Evolutionary conservation across 2,113 vertebrate species (phyloP).

Genomic region (Cinclus cinclus): DNA sequence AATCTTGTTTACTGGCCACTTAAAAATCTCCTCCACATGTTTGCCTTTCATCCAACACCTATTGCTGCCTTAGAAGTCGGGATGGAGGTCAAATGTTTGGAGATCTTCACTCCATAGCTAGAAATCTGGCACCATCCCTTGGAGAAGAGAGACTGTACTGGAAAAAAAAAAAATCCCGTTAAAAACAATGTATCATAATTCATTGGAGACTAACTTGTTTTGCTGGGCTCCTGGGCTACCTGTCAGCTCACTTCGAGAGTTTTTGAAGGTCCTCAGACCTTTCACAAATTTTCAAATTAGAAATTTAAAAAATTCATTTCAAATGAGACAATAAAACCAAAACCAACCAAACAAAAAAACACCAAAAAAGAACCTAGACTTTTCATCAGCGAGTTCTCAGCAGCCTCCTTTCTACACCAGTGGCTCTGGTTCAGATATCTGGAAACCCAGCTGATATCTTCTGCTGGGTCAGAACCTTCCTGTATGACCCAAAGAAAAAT

Average conservation of each 20-base stretch:
- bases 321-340: no score
- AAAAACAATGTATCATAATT: neutral
- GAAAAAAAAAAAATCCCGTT: neutral
- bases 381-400: neutral
- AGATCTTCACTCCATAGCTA: neutral
- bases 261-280: neutral
- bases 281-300: neutral
- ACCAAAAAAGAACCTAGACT: neutral
- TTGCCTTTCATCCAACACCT: neutral
- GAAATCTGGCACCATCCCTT: neutral
- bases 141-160: neutral
- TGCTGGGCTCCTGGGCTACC: neutral
- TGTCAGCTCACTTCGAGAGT: neutral
- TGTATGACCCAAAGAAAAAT: neutral
- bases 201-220: neutral
- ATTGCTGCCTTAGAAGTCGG: neutral
- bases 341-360: no score
- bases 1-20: constrained; percentile 2
- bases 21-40: neutral
- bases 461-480: neutral
- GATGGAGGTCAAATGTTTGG: neutral
- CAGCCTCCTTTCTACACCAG: neutral
- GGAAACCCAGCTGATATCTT: neutral
- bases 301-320: neutral
- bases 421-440: neutral